These are phyloP conservation scores for Chelon labrosus DNA, from an alignment of 2,797 vertebrate species.

Conservation along the genomic window DNA sequence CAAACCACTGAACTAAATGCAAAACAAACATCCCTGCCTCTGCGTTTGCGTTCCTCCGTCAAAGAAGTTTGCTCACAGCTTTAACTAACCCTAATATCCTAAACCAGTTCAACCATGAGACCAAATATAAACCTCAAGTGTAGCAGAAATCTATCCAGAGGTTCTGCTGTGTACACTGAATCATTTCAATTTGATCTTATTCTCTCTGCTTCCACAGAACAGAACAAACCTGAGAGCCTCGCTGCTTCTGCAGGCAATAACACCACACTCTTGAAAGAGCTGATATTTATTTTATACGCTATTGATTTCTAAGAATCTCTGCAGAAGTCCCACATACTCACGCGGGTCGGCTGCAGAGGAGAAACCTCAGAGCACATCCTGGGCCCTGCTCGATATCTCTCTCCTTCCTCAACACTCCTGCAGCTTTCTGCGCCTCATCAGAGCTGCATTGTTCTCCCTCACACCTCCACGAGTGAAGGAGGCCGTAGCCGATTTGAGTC, in stretches of 20 bases:
- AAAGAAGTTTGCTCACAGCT: too few species aligned
- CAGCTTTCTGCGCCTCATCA: not conserved
- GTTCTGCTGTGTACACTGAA: not conserved
- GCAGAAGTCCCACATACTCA: too few species aligned
- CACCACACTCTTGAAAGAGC: too few species aligned
- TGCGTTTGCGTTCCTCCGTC: too few species aligned
- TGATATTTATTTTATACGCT: too few species aligned
- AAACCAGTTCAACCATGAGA: not conserved
- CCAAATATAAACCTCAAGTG: not conserved
- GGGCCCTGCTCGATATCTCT: not conserved
- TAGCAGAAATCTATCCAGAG: too few species aligned
- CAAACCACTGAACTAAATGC: too few species aligned
- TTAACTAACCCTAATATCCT: not conserved
- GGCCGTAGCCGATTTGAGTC: constrained; percentile 24
- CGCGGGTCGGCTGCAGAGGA: too few species aligned
- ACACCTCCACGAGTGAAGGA: constrained; percentile 11
- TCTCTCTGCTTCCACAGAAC: not conserved
- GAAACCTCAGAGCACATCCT: not conserved
- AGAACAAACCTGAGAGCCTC: not conserved
- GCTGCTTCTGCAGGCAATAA: too few species aligned
- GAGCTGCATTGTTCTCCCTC: not conserved
- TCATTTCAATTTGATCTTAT: not conserved
- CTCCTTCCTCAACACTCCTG: too few species aligned
- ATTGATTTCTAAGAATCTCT: too few species aligned
- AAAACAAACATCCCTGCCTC: not conserved